phyloP scores from a whole-genome alignment of 2,797 vertebrate genomes.

The Varecia variegata region DNA sequence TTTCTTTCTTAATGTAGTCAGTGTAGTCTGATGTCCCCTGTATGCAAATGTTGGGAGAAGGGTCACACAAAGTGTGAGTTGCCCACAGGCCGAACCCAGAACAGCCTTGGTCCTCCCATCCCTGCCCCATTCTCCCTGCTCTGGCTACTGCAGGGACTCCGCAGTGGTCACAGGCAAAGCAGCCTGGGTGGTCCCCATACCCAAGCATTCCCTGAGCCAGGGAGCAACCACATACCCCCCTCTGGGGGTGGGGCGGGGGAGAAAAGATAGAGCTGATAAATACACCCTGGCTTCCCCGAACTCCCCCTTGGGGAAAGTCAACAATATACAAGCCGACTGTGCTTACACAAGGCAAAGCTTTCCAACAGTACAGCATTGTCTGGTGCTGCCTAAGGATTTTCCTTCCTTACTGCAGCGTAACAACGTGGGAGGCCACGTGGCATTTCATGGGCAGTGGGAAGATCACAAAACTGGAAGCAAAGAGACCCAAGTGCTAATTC shows the following conservation, averaged over 20 bases:
- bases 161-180: neutral
- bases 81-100: constrained; percentile 47
- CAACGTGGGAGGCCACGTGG: neutral
- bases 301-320: constrained; percentile 26
- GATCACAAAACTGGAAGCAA: neutral
- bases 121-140: neutral
- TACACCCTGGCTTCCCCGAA: neutral
- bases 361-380: neutral
- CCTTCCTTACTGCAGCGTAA: neutral
- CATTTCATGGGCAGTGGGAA: neutral
- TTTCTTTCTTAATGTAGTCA: neutral
- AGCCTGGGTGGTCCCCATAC: constrained; percentile 57
- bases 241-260: neutral
- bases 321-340: neutral
- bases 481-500: neutral
- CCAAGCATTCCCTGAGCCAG: constrained; percentile 23
- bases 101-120: constrained; percentile 14
- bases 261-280: constrained; percentile 68
- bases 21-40: neutral
- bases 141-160: neutral
- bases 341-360: neutral
- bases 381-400: neutral
- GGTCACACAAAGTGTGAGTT: constrained; percentile 27
- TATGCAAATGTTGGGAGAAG: constrained; percentile 2
- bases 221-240: constrained; percentile 16